Base-by-base conservation (phyloP, 2,797 vertebrate species). In the Podarcis siculus region DNA sequence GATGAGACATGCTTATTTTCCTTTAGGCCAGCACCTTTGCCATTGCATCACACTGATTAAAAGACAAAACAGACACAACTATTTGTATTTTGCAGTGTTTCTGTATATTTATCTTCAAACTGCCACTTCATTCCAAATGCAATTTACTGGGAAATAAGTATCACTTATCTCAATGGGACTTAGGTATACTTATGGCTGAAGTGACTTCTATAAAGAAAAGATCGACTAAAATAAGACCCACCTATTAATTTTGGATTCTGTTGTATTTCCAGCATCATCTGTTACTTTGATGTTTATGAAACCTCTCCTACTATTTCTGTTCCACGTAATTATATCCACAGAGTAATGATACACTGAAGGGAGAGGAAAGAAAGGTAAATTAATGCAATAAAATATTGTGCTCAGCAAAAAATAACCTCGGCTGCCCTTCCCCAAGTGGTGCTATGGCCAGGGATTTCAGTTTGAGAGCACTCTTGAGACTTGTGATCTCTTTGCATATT, bases 331-430 rank as follows among this genome's bases (percentile, higher is more conserved):
- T 80, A 98, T 93, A 88, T 96, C 95, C 92, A 98, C 45, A 87
- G 95, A 87, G 88, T 97, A 98, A 94, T 97, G 96, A 91, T 96
- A 96, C 81, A 95, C 97, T 98, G 90, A 37, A 10, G 82, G 25
- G 55, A 75, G 27, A 23, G 21, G 86, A 82, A 72, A 73, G 35
- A 58, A 69, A 67, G 13, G 66, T 35, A 95, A 92, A 94, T 1
- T 66, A 17, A 85, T 2, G 73, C 61, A 64, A 64, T 64, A 4
- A 92, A 66, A 90, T 3, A 86, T 91, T 72, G 1, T 91, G 4
- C 67, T 88, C 81, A 85, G 55, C 12, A 80, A 4, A 19, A 79
- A 81, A 87, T 72, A 85, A 61, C 61, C 13, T 87, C 37, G 15
- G 0, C 2, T 86, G 78, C 12, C 13, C 69, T 91, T 49, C 69